Percentiles rank a stretch among this genome's conserved stretches.
phyloP scores from a whole-genome alignment of 2,888 invertebrate species.

The Glomeris marginata region DNA sequence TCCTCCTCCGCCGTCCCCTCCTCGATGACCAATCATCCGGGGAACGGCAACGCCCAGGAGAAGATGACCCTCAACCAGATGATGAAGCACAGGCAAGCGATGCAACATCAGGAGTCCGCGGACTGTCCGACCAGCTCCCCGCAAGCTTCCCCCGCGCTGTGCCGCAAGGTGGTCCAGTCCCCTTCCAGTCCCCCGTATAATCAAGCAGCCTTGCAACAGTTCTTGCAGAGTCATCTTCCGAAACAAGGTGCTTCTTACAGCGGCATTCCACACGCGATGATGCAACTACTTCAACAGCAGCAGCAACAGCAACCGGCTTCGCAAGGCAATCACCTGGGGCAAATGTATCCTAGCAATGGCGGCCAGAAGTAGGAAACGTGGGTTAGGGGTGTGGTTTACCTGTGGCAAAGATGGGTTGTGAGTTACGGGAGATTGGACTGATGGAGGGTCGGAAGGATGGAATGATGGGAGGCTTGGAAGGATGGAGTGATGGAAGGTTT shows the following conservation, averaged over 20 bases:
- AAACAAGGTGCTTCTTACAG: slow-evolving; percentile 16
- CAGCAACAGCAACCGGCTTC: slow-evolving; percentile 3
- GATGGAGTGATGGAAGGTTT: no score
- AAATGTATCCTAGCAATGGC: no score
- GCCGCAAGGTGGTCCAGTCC: slow-evolving; percentile 2
- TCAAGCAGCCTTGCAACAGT: slow-evolving; percentile 3
- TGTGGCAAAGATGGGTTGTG: no score
- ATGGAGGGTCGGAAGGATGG: background rate
- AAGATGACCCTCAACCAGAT: slow-evolving; percentile 15
- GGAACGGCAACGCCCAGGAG: background rate
- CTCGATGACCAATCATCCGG: background rate
- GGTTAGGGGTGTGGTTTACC: no score
- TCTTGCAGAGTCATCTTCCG: slow-evolving; percentile 12
- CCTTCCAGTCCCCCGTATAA: slow-evolving; percentile 3
- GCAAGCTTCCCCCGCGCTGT: slow-evolving; percentile 12
- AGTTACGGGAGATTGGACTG: background rate
- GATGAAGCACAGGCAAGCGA: slow-evolving; percentile 5
- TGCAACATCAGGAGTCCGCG: slow-evolving; percentile 2
- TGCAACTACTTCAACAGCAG: slow-evolving; percentile 10
- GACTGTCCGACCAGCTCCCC: slow-evolving; percentile 2
- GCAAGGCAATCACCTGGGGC: background rate
- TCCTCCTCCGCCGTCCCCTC: background rate
- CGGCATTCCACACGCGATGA: slow-evolving; percentile 15
- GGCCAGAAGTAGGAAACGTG: no score
- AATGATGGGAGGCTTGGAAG: no score